Evolutionary conservation across 2,113 vertebrate species (phyloP), one percentile per base, ranked within the genome.

Genomic region (Stegostoma tigrinum): DNA sequence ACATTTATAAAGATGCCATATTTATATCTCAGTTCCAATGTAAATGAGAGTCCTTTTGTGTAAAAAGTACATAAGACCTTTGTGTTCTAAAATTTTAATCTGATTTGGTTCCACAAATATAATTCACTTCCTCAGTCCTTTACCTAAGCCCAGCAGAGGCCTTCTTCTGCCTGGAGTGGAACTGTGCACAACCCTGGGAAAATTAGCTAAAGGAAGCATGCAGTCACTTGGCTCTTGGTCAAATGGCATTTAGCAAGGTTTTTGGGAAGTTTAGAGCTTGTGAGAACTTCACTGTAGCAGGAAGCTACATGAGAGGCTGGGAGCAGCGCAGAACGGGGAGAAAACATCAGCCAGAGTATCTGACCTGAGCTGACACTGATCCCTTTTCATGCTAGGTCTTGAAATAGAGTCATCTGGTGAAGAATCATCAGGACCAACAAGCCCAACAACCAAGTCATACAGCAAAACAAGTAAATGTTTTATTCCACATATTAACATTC

Each of bases 331-430:
- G n/a, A 15, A 83, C 17, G 19, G 61, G 38, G 61, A 61, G 89
- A 8, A 64, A 91, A 14, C 86, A 14, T 24, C 6, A 34, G 72
- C 8, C 72, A 75, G 42, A 86, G 45, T 45, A n/a, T 15, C 90
- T 67, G 17, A 27, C 27, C 6, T 70, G 3, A 24, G 52, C 14
- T 30, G 27, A 1, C 30, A 48, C 14, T 95, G 52, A 95, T 95
- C 42, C 2, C 27, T 72, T 95, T n/a, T 72, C 10, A 72, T 52
- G 2, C 42, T 72, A 70, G 93, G 30, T 72, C 67, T 45, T 5
- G 93, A 70, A 27, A 95, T 10, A 48, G 93, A 95, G 48, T 95
- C 67, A 12, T 72, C 67, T 48, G 38, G 93, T 95, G 93, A 95
- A 70, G 93, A 72, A 68, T 72, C 61, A 67, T 14, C n/a, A 4